Evolutionary conservation across 2,113 vertebrate genomes (phyloP).

Genomic region (Xiphophorus hellerii): DNA sequence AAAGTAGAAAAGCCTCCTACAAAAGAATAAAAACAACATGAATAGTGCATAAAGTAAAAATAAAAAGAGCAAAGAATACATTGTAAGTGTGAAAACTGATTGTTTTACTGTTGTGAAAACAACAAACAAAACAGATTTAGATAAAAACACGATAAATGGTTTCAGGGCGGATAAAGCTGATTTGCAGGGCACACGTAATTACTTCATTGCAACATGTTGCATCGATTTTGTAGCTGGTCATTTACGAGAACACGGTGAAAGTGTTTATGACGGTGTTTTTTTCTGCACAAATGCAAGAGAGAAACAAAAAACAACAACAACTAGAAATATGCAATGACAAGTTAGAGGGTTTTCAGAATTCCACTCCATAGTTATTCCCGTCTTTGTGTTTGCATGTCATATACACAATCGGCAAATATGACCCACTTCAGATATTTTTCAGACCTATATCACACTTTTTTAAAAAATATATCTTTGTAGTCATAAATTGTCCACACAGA

Average conservation of each 20-base stretch:
- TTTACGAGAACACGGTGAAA: background rate
- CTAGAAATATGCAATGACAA: background rate
- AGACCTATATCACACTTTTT: no score
- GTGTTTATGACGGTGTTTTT: background rate
- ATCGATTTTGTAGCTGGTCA: constrained; percentile 18
- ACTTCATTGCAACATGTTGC: constrained; percentile 27
- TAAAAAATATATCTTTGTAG: no score
- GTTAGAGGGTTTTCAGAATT: background rate
- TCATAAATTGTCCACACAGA: no score
- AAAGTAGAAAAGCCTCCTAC: background rate
- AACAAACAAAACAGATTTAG: background rate
- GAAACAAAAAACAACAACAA: background rate
- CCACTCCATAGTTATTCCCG: no score
- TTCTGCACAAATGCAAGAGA: background rate
- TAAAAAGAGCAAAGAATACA: background rate
- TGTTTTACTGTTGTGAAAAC: background rate
- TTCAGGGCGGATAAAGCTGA: constrained; percentile 7
- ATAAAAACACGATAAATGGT: background rate
- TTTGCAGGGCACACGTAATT: constrained; percentile 53
- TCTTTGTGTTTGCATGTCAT: no score
- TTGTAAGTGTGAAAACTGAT: constrained; percentile 1
- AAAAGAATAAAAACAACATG: constrained; percentile 19
- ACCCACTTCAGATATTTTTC: no score
- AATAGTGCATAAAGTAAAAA: background rate
- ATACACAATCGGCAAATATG: no score